Evolutionary conservation across 2,113 vertebrate species (phyloP).

Genomic region (Forbesichthys agassizii): DNA sequence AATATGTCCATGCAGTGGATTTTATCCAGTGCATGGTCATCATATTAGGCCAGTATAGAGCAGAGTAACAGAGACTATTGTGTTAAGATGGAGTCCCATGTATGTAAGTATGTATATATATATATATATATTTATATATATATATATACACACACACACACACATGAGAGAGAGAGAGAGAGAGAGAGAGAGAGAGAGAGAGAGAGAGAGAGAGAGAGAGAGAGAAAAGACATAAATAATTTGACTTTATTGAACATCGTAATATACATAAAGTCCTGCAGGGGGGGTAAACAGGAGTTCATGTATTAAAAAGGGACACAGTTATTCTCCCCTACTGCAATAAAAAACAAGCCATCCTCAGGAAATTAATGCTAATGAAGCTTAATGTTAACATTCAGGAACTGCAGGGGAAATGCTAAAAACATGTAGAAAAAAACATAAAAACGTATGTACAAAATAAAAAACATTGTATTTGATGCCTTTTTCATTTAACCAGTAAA

Average conservation of each 20-base stretch:
- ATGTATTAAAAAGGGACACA: slow-evolving; percentile 37
- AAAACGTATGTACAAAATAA: slow-evolving; percentile 20
- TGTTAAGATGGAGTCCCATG: slow-evolving; percentile 39
- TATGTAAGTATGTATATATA: no score
- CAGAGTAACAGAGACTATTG: slow-evolving; percentile 19
- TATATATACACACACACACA: no score
- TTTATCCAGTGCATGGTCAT: slow-evolving; percentile 1
- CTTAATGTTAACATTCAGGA: slow-evolving; percentile 31
- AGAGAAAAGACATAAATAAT: slow-evolving; percentile 36
- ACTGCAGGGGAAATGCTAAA: slow-evolving; percentile 20
- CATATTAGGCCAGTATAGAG: neutral
- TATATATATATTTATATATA: no score
- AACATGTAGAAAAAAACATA: slow-evolving; percentile 32
- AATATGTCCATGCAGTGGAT: neutral
- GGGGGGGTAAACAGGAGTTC: slow-evolving; percentile 27
- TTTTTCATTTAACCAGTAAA: slow-evolving; percentile 16
- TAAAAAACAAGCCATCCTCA: slow-evolving; percentile 31
- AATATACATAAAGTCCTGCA: slow-evolving; percentile 47
- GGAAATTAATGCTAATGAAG: slow-evolving; percentile 21
- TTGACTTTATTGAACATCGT: slow-evolving; percentile 59
- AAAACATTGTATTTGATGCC: no score
- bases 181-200: no score
- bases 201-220: slow-evolving; percentile 4
- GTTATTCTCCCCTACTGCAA: slow-evolving; percentile 13
- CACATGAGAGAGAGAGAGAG: no score